A percentile compares a stretch with the other conserved stretches of the same genome.
Conservation (phyloP, 2,113 vertebrate species). For the Cyprinodon tularosa region DNA sequence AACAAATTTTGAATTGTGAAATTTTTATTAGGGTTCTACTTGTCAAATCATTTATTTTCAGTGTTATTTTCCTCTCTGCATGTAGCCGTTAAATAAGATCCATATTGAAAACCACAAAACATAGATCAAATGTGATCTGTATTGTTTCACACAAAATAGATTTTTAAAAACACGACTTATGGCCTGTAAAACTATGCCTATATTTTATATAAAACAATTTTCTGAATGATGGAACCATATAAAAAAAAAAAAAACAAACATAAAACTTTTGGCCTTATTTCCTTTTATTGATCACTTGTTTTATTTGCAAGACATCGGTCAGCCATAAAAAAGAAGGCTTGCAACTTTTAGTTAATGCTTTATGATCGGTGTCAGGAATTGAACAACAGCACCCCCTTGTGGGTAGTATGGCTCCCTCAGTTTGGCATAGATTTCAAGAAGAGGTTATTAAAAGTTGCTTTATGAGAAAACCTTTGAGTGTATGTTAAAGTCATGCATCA, state of each 20-base stretch:
- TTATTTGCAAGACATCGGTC: slow-evolving; percentile 2
- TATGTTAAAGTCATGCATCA: not conserved
- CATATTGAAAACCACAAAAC: too few species aligned
- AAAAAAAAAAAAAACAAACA: not conserved
- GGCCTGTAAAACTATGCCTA: too few species aligned
- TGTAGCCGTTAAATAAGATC: too few species aligned
- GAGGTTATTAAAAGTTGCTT: not conserved
- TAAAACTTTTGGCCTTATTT: not conserved
- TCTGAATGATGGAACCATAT: too few species aligned
- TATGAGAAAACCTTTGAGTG: not conserved
- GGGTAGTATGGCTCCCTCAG: slow-evolving; percentile 7
- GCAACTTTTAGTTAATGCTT: not conserved
- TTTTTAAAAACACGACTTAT: too few species aligned
- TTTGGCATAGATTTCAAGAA: not conserved
- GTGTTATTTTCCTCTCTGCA: too few species aligned
- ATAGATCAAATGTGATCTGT: too few species aligned
- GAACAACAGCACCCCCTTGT: slow-evolving; percentile 53
- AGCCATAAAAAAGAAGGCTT: not conserved
- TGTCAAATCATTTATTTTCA: too few species aligned
- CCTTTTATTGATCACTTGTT: not conserved
- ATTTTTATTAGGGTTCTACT: too few species aligned
- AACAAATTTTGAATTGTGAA: too few species aligned
- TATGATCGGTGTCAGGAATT: slow-evolving; percentile 20
- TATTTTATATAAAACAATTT: too few species aligned
- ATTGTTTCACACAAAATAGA: too few species aligned